Evolutionary conservation across 1,140 invertebrate species (phyloP), one percentile per base, ranked within the genome.

Genomic region (Zaprionus ghesquierei): DNA sequence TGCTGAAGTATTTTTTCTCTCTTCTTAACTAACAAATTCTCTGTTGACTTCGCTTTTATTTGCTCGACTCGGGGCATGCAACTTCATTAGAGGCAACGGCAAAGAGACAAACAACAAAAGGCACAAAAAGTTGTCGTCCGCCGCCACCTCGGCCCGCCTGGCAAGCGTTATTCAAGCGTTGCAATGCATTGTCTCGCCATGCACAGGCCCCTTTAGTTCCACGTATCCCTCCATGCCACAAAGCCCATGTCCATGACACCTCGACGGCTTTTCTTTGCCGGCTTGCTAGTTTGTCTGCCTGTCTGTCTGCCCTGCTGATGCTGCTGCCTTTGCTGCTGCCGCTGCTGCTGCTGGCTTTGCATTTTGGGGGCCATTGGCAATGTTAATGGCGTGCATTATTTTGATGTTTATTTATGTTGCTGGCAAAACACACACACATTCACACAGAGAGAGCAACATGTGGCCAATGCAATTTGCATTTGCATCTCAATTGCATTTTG

Each of bases 381-480:
- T 86, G 79, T 79, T 87, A 87, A 87, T 82, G 82, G 82, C 75
- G 79, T 87, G 78, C 82, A 87, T 86, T 86, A 82, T 87, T 87
- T 87, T 82, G 68, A 87, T 87, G 82, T 86, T 79, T 86, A 87
- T 87, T 82, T 86, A 82, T 87, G 82, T 87, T 82, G 82, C 72
- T 79, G 68, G 58, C 77, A 73, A 46, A 46, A 65, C 20, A 53
- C 23, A 66, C 59, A 62, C 35, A 41, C 12, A 75, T 61, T 77
- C 64, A 61, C 35, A 55, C 46, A 59, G 31, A 50, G 46, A 22
- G 44, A 64, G 73, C 77, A 73, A 86, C 75, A 89, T 89, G 75
- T 87, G 75, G 79, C 75, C 61, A 70, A 75, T 82, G 71, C 79
- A 86, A 87, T 87, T 86, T 79, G 79, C 82, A 86, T 86, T 86